Evolutionary conservation across 2,797 vertebrate genomes (phyloP), one percentile per base, ranked within the genome.

Genomic region (Acanthis flammea): DNA sequence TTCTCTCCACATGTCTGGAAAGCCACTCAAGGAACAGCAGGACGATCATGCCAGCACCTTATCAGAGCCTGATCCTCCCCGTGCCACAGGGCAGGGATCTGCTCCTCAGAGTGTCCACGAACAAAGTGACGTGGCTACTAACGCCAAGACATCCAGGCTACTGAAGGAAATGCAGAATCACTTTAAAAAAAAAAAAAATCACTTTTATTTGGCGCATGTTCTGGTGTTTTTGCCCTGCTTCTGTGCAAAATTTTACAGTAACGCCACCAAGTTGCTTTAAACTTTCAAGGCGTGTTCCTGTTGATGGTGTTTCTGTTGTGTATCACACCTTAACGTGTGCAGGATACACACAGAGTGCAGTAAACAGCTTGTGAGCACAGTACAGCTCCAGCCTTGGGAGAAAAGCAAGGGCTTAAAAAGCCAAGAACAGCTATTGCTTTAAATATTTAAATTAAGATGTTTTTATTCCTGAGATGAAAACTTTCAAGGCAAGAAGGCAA

Each of bases 371-470:
- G 71, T 70, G 65, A n/a, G n/a, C 74, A 37, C 55, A 25, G 62
- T 18, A 37, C 63, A 39, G 70, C 75, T 85, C 87, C 45, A 11
- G 87, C 80, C 90, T 50, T 18, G 13, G 44, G 25, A 53, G 72
- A 93, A 93, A 93, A 89, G 55, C 75, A 13, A 86, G 39, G 58
- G 88, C 39, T 79, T 57, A 15, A 83, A 87, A 95, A 94, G 82
- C 76, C 85, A 81, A 80, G 88, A 86, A n/a, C 67, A 72, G 70
- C 88, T 78, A 68, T 67, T 83, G 65, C 62, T 86, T 94, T 95
- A 92, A 96, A 91, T 73, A 94, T 95, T 92, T 79, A 95, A 94
- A 96, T 91, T 22, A 71, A 92, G 88, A 62, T 73, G 71, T 23
- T 71, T 76, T 63, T 86, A 82, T 55, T 78, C 75, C 88, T 15